Percentiles rank a stretch among this genome's conserved stretches.
phyloP scores from a whole-genome alignment of 1,140 invertebrate species.

The Araneus ventricosus region DNA sequence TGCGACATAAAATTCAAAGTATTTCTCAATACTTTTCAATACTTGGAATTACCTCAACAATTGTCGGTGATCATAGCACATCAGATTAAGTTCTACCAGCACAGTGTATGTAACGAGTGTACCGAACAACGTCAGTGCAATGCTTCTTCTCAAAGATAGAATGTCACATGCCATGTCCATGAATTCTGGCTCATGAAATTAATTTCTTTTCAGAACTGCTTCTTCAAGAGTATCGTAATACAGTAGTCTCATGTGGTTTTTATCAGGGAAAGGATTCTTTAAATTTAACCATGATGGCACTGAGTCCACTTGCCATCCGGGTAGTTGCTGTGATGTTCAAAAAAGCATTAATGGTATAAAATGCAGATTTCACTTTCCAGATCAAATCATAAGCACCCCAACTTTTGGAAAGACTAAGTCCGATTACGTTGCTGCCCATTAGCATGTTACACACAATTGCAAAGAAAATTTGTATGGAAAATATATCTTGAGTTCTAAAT shows the following conservation, averaged over 20 bases:
- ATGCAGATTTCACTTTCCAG: neutral
- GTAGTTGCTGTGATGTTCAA: neutral
- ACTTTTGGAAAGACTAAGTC: neutral
- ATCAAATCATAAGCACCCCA: neutral
- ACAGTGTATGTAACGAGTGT: neutral
- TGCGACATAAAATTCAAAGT: too few relatives aligned
- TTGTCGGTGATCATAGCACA: too few relatives aligned
- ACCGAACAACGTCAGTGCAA: neutral
- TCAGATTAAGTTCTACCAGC: too few relatives aligned
- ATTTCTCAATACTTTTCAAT: too few relatives aligned
- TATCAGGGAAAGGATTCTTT: neutral
- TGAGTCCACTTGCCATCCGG: neutral
- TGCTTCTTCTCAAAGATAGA: neutral
- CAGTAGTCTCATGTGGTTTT: neutral
- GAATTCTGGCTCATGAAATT: neutral
- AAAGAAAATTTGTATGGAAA: neutral
- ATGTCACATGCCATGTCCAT: neutral
- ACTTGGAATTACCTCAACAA: too few relatives aligned
- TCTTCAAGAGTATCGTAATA: neutral
- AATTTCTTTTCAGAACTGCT: neutral
- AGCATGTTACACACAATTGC: neutral
- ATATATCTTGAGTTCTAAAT: neutral
- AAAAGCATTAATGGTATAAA: neutral
- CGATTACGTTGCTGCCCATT: neutral
- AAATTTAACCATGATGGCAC: neutral